Conservation (phyloP, 2,888 invertebrate species). For the Andrena bicolor region DNA sequence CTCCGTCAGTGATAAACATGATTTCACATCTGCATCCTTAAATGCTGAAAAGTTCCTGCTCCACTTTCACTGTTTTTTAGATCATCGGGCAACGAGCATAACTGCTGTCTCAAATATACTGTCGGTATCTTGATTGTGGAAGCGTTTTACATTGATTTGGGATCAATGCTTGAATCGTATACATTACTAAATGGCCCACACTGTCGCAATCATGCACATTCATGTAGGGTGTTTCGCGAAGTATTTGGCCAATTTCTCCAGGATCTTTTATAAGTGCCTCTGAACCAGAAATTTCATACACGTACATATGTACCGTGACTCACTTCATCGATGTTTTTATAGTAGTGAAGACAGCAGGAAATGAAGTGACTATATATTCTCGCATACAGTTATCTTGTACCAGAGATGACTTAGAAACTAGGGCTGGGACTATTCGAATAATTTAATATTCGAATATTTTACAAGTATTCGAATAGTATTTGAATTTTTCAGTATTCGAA, state of each 20-base stretch:
- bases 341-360: no score
- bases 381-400: no score
- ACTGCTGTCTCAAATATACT: slow-evolving; percentile 2
- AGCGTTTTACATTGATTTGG: not conserved
- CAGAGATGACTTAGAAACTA: no score
- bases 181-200: not conserved
- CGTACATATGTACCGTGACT: no score
- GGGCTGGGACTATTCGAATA: no score
- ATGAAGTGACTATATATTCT: no score
- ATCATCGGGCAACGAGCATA: not conserved
- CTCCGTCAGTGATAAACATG: slow-evolving; percentile 10
- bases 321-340: no score
- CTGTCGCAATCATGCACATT: not conserved
- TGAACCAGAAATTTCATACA: no score
- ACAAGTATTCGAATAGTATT: no score
- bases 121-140: not conserved
- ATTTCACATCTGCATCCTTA: slow-evolving; percentile 7
- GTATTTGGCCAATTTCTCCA: not conserved
- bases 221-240: not conserved
- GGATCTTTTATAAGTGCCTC: not conserved
- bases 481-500: no score
- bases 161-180: not conserved
- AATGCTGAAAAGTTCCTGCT: slow-evolving; percentile 15
- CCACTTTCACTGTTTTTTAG: slow-evolving; percentile 29
- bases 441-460: no score